Percentiles rank a stretch among this genome's conserved stretches.
Evolutionary conservation across 64 coral and sea anemone genomes (phyloP).

Genomic region (Pocillopora damicornis): DNA sequence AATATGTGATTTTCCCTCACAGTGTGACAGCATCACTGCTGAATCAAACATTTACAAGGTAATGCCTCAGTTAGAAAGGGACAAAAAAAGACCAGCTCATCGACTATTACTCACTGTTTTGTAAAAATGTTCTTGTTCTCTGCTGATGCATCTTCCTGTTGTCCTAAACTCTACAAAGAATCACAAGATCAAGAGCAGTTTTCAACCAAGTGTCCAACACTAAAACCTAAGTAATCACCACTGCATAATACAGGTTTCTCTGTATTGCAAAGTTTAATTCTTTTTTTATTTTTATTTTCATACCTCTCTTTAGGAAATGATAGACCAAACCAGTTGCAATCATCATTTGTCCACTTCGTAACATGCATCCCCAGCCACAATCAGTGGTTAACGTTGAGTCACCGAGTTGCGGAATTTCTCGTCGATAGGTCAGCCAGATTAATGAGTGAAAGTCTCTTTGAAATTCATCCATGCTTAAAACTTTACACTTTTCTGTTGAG

Average conservation of each 20-base stretch:
- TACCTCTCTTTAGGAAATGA: constrained; percentile 92
- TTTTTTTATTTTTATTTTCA: background rate
- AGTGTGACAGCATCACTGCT: too few relatives aligned
- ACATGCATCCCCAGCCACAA: constrained; percentile 98
- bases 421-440: constrained; percentile 95
- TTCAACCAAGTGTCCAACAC: background rate
- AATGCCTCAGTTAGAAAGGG: background rate
- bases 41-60: background rate
- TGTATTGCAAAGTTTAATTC: background rate
- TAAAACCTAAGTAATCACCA: background rate
- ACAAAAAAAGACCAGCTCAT: too few relatives aligned
- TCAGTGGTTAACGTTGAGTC: constrained; percentile 87
- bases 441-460: constrained; percentile 81
- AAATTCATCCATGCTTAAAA: constrained; percentile 90
- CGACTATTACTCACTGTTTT: constrained; percentile 53
- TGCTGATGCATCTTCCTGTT: constrained; percentile 74
- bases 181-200: background rate
- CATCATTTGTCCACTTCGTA: constrained; percentile 98
- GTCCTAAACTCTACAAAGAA: constrained; percentile 75
- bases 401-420: constrained; percentile 84
- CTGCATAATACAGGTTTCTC: background rate
- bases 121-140: constrained; percentile 82
- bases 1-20: too few relatives aligned
- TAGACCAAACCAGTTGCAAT: constrained; percentile 88
- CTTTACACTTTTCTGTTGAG: constrained; percentile 62